Percentiles rank a stretch among this genome's conserved stretches.
Evolutionary conservation across 1,140 invertebrate genomes (phyloP).

Genomic region (Rhyzopertha dominica): DNA sequence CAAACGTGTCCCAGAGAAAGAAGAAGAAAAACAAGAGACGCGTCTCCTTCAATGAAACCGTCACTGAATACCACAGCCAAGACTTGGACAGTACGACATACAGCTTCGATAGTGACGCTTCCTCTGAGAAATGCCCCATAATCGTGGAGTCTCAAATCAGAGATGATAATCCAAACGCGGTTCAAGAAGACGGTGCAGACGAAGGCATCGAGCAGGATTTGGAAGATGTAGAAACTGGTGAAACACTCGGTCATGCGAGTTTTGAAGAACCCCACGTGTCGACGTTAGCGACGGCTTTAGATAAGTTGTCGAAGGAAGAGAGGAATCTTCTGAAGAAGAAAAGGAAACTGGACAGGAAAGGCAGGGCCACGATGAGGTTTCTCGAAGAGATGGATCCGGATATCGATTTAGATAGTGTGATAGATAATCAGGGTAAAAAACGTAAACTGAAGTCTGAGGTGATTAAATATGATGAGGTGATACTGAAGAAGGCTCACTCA

Average conservation of each 20-base stretch:
- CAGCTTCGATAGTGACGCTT: conserved; percentile 28
- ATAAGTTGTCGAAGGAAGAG: conserved; percentile 32
- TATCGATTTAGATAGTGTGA: conserved; percentile 14
- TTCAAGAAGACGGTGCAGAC: conserved; percentile 20
- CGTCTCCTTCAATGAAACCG: conserved; percentile 42
- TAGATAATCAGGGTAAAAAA: conserved; percentile 17
- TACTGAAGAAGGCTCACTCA: conserved; percentile 13
- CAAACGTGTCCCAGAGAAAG: conserved; percentile 26
- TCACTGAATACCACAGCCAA: conserved; percentile 27
- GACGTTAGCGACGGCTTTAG: conserved; percentile 27
- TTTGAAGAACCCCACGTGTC: conserved; percentile 32
- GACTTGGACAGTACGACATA: conserved; percentile 25
- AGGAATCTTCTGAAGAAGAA: conserved; percentile 36
- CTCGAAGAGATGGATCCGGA: conserved; percentile 20
- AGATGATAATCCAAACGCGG: conserved; percentile 19
- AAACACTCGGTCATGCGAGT: conserved; percentile 27
- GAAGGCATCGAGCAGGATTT: conserved; percentile 38
- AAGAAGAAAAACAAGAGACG: conserved; percentile 35
- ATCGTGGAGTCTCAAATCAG: conserved; percentile 24
- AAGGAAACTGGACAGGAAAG: conserved; percentile 29
- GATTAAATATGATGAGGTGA: conserved; percentile 24
- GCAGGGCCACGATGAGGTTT: conserved; percentile 26
- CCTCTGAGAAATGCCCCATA: conserved; percentile 25
- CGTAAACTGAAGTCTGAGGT: conserved; percentile 19
- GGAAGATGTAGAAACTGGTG: conserved; percentile 28